Evolutionary conservation across 2,888 invertebrate species (phyloP), one percentile per base, ranked within the genome.

Genomic region (Oscheius sp.): DNA sequence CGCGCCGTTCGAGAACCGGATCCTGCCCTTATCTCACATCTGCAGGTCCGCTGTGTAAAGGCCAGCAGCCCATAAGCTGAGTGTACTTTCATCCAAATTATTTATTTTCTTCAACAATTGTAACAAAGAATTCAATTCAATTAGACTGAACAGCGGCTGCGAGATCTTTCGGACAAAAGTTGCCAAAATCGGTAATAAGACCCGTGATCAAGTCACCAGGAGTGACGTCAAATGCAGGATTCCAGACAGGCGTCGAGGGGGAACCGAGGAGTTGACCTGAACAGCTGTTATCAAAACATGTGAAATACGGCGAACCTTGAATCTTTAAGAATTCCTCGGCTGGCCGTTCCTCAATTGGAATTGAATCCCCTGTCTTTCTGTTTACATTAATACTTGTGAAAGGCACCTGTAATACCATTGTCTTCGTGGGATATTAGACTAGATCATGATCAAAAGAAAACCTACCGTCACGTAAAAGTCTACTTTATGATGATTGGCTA

Each of bases 141-240:
- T 18, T 2, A 13, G 21, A 2, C 9, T 41, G 7, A 53, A 66
- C 53, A 18, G 56, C 72, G 12, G 21, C 29, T 61, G 75, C 64
- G 0, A 82, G 59, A 12, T 74, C 72, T 23, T 58, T 41, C 41
- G 82, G 82, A 12, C 27, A n/a, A 72, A 77, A 78, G 61, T 80
- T 81, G 27, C 81, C 81, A 45, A 80, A 77, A 55, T 81, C 81
- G 1, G 81, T 81, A 46, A 81, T 71, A 46, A 81, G 66, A 53
- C 78, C 80, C 0, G 81, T 80, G 79, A 99, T 97, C 43, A 99
- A 91, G 21, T 92, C 90, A 0, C 95, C 94, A 29, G 98, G 98
- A 2, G 99, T 98, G 0, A 99, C 94, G 90, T 99, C 99, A 89
- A 99, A 99, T 0, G 97, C 94, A 66, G 98, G 98, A 91, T 99